Percentiles rank a stretch among this genome's conserved stretches.
Conservation (phyloP, 2,888 invertebrate species). For the Napeogenes inachia region DNA sequence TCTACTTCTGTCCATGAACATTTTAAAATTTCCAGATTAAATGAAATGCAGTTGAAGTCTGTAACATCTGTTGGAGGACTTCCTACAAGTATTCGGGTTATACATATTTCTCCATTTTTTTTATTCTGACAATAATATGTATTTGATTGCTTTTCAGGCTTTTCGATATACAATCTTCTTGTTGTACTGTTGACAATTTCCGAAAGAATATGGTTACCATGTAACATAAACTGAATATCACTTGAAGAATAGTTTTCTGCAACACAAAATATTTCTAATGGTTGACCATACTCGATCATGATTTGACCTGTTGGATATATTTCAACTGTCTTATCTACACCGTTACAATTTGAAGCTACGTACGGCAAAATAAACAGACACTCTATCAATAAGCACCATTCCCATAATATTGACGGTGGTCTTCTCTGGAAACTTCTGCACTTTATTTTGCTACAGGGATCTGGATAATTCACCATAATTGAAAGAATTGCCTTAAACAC, state of each 20-base stretch:
- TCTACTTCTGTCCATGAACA: slow-evolving; percentile 84
- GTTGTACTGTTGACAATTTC: slow-evolving; percentile 80
- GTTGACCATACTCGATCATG: slow-evolving; percentile 75
- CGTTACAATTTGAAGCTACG: slow-evolving; percentile 55
- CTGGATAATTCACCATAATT: slow-evolving; percentile 53
- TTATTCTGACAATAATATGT: slow-evolving; percentile 76
- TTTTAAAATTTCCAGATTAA: slow-evolving; percentile 84
- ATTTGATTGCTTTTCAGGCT: slow-evolving; percentile 71
- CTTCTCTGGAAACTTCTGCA: slow-evolving; percentile 49
- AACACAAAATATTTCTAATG: slow-evolving; percentile 81
- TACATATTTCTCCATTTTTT: slow-evolving; percentile 46
- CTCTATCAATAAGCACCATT: slow-evolving; percentile 58
- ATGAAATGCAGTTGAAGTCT: slow-evolving; percentile 84
- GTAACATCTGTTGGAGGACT: slow-evolving; percentile 79
- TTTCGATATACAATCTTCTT: slow-evolving; percentile 74
- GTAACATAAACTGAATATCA: slow-evolving; percentile 63
- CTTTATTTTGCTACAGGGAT: slow-evolving; percentile 49
- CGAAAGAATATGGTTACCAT: slow-evolving; percentile 44
- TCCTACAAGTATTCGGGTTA: slow-evolving; percentile 61
- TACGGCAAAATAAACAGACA: slow-evolving; percentile 58
- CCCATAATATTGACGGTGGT: slow-evolving; percentile 50
- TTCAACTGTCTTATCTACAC: slow-evolving; percentile 49
- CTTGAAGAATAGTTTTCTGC: slow-evolving; percentile 64
- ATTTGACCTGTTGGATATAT: slow-evolving; percentile 77
- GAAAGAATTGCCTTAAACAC: too few relatives aligned